Evolutionary conservation across 1,140 invertebrate genomes (phyloP).

Genomic region (Drosophila triauraria): DNA sequence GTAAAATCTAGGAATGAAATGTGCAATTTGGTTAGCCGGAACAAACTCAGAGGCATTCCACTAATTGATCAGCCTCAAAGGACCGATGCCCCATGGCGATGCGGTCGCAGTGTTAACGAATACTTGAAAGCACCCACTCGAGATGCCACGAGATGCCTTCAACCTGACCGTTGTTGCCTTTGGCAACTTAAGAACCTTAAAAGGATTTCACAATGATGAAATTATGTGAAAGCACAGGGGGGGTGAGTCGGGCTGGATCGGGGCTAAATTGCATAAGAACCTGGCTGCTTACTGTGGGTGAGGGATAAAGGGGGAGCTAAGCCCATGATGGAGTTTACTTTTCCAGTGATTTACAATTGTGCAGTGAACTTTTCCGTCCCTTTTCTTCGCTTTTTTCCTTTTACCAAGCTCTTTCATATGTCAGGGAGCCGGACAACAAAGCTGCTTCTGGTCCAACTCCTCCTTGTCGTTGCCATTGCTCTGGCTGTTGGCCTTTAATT

Average conservation of each 20-base stretch:
- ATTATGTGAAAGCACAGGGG: constrained; percentile 27
- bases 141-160: background rate
- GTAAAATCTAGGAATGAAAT: no score
- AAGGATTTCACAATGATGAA: constrained; percentile 53
- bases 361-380: constrained; percentile 35
- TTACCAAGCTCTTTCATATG: constrained; percentile 42
- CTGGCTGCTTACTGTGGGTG: constrained; percentile 7
- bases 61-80: constrained; percentile 13
- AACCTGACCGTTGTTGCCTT: constrained; percentile 21
- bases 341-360: constrained; percentile 65
- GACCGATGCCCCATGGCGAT: background rate
- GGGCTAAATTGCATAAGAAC: constrained; percentile 40
- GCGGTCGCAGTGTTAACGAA: constrained; percentile 2
- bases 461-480: constrained; percentile 42
- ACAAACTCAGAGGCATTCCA: background rate
- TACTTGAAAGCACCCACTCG: constrained; percentile 5
- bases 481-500: constrained; percentile 56
- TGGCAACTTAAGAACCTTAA: constrained; percentile 49
- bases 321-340: constrained; percentile 62
- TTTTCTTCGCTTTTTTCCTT: constrained; percentile 6
- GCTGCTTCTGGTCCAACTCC: constrained; percentile 27
- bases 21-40: background rate
- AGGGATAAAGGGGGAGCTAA: constrained; percentile 27
- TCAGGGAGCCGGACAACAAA: constrained; percentile 44
- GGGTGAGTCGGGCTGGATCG: background rate